These are phyloP conservation scores for Hyla sarda DNA, from an alignment of 2,113 vertebrate species.

Conservation along the genomic window DNA sequence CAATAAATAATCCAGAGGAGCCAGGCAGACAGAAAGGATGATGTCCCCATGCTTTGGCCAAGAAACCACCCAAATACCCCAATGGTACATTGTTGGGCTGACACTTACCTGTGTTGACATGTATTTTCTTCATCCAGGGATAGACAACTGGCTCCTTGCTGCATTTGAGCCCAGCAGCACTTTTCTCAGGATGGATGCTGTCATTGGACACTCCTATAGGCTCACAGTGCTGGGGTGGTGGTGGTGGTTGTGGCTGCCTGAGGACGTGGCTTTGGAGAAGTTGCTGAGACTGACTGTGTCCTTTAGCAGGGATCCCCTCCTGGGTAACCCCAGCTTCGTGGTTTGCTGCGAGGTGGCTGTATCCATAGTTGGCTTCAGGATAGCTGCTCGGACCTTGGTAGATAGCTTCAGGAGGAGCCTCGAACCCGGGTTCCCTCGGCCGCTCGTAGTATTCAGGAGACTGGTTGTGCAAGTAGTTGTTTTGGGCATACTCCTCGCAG, in stretches of 20 bases:
- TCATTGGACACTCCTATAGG: constrained; percentile 80
- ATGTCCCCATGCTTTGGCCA: constrained; percentile 66
- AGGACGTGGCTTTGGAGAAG: constrained; percentile 82
- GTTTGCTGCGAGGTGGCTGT: constrained; percentile 61
- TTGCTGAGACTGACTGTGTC: constrained; percentile 78
- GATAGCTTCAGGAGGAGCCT: constrained; percentile 78
- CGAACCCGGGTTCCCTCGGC: constrained; percentile 82
- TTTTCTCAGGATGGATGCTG: constrained; percentile 84
- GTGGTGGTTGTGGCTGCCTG: constrained; percentile 66
- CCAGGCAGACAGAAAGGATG: constrained; percentile 59
- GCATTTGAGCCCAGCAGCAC: constrained; percentile 81
- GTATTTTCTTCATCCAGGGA: constrained; percentile 99
- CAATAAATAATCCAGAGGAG: constrained; percentile 93
- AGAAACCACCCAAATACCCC: constrained; percentile 44
- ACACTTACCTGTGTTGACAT: constrained; percentile 91
- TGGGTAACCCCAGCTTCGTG: constrained; percentile 63
- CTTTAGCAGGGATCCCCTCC: constrained; percentile 77
- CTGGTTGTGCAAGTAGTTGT: constrained; percentile 83
- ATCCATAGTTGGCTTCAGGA: constrained; percentile 72
- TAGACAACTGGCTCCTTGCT: constrained; percentile 96
- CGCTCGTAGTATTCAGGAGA: constrained; percentile 88
- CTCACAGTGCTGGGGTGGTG: constrained; percentile 74
- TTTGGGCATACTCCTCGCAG: constrained; percentile 95
- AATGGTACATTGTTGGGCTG: constrained; percentile 43
- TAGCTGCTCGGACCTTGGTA: constrained; percentile 73